These are phyloP conservation scores for Dendrolimus houi DNA, from an alignment of 2,888 invertebrate species.

Conservation along the genomic window DNA sequence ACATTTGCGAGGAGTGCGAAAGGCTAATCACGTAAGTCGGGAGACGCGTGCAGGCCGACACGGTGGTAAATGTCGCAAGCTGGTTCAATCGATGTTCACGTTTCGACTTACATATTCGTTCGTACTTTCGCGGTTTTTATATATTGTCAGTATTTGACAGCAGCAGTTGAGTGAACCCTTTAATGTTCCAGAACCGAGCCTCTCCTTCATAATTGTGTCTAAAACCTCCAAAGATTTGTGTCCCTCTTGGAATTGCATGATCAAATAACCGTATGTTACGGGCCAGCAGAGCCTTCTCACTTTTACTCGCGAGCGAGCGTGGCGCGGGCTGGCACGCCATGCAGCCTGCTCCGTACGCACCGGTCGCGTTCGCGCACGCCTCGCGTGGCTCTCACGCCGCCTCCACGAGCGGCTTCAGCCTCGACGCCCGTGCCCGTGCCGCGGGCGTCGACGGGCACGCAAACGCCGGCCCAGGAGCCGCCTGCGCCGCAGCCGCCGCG, in stretches of 20 bases:
- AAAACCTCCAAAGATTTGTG: not conserved
- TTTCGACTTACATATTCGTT: not conserved
- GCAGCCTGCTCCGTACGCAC: constrained; percentile 73
- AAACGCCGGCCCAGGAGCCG: constrained; percentile 40
- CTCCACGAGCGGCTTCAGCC: constrained; percentile 43
- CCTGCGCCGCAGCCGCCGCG: constrained; percentile 48
- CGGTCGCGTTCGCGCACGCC: constrained; percentile 61
- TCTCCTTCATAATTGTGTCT: not conserved
- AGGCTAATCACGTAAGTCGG: constrained; percentile 97
- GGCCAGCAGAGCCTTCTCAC: constrained; percentile 71
- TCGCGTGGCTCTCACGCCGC: constrained; percentile 59
- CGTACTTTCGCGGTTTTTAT: no score
- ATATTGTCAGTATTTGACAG: not conserved
- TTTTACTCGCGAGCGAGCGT: constrained; percentile 88
- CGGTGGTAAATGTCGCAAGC: constrained; percentile 75
- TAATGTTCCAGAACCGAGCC: not conserved
- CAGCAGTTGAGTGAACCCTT: not conserved
- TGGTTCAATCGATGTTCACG: constrained; percentile 1
- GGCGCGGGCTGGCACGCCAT: constrained; percentile 81
- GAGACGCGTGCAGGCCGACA: constrained; percentile 78
- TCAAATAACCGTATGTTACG: constrained; percentile 46
- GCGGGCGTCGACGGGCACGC: constrained; percentile 60
- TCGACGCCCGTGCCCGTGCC: constrained; percentile 25
- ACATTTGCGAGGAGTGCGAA: constrained; percentile 98
- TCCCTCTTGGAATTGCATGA: constrained; percentile 12